phyloP scores from a whole-genome alignment of 2,888 invertebrate genomes.

The Strigamia maritima region DNA sequence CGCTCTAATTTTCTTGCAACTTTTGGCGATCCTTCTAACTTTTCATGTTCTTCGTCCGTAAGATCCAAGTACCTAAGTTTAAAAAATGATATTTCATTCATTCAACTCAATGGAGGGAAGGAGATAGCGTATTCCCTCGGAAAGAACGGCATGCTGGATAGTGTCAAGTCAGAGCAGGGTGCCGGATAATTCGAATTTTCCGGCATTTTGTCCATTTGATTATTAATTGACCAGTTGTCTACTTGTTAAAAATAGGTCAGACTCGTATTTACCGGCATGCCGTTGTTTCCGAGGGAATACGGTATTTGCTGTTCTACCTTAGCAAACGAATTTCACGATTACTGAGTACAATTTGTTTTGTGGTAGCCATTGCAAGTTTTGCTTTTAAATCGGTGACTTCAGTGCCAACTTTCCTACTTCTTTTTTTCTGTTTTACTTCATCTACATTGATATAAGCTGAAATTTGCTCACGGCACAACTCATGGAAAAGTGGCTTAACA shows the following conservation, averaged over 20 bases:
- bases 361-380: conserved; percentile 64
- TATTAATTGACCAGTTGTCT: too few relatives aligned
- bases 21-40: conserved; percentile 83
- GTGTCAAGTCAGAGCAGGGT: too few relatives aligned
- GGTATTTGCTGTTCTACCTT: too few relatives aligned
- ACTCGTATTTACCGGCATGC: too few relatives aligned
- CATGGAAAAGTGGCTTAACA: conserved; percentile 66
- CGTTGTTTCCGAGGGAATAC: too few relatives aligned
- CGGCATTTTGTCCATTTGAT: too few relatives aligned
- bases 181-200: too few relatives aligned
- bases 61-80: conserved; percentile 74
- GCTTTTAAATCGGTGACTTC: conserved; percentile 82
- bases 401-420: conserved; percentile 84
- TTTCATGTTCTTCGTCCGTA: conserved; percentile 88
- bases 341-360: conserved; percentile 76
- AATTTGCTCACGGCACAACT: conserved; percentile 81
- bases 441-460: conserved; percentile 79
- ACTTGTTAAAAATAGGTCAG: too few relatives aligned
- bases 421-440: conserved; percentile 80
- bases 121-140: too few relatives aligned
- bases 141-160: too few relatives aligned
- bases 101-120: too few relatives aligned
- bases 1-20: conserved; percentile 89
- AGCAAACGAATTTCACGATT: conserved; percentile 85
- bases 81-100: too few relatives aligned